These are phyloP conservation scores for Oreocharis arfaki DNA, from an alignment of 2,113 vertebrate species.

Conservation along the genomic window DNA sequence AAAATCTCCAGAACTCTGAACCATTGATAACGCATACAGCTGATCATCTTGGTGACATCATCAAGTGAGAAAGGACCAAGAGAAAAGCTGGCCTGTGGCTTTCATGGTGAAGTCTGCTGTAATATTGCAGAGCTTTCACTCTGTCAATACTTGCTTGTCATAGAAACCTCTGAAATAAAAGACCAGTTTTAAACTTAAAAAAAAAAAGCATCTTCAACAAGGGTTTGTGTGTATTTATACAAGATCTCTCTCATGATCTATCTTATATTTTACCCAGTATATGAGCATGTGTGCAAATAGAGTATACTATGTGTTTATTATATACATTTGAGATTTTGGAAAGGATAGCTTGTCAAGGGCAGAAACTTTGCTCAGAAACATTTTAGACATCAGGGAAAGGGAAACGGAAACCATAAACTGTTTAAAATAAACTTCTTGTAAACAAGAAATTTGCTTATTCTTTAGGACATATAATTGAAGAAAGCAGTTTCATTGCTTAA, in stretches of 20 bases:
- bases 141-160: not conserved
- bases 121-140: not conserved
- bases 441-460: not conserved
- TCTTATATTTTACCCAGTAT: not conserved
- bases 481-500: not conserved
- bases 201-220: not conserved
- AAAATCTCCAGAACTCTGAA: not conserved
- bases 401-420: not conserved
- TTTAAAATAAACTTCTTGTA: not conserved
- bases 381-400: not conserved
- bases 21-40: not conserved
- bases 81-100: not conserved
- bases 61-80: not conserved
- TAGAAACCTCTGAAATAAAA: not conserved
- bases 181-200: not conserved
- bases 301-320: not conserved
- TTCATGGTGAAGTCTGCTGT: not conserved
- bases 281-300: not conserved
- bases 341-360: not conserved
- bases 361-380: not conserved
- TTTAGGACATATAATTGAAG: not conserved
- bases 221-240: not conserved
- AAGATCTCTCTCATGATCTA: not conserved
- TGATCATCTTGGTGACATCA: not conserved
- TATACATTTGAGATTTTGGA: not conserved